These are phyloP conservation scores for Radopholus similis DNA, from an alignment of 1,140 invertebrate species.

Conservation along the genomic window DNA sequence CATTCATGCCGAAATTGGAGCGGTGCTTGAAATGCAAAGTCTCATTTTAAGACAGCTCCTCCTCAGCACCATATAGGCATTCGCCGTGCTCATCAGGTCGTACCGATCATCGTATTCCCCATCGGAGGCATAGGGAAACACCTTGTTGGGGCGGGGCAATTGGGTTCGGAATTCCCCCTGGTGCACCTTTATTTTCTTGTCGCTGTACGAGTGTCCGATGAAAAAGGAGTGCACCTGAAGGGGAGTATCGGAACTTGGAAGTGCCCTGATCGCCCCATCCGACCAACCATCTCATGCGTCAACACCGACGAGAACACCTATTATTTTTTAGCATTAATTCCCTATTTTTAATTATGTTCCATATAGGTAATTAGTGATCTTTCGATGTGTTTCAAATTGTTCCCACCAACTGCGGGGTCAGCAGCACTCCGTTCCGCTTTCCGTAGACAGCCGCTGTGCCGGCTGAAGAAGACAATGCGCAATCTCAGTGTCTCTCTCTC, in stretches of 20 bases:
- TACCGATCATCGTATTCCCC: constrained; percentile 58
- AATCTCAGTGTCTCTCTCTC: neutral
- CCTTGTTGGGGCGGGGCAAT: too few relatives aligned
- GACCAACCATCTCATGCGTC: constrained; percentile 56
- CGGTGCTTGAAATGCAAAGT: constrained; percentile 14
- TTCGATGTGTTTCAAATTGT: too few relatives aligned
- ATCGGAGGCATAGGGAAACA: constrained; percentile 53
- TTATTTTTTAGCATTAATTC: too few relatives aligned
- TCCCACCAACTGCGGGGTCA: constrained; percentile 53
- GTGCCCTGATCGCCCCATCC: too few relatives aligned
- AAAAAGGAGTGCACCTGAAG: constrained; percentile 48
- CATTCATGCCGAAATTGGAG: constrained; percentile 52
- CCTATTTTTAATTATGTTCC: too few relatives aligned
- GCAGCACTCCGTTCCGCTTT: constrained; percentile 53
- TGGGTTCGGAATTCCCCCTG: neutral
- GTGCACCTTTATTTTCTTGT: constrained; percentile 50
- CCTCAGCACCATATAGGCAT: constrained; percentile 50
- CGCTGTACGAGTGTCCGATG: constrained; percentile 60
- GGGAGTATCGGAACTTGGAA: too few relatives aligned
- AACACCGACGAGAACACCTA: constrained; percentile 55
- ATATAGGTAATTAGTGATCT: too few relatives aligned
- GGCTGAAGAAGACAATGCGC: constrained; percentile 2
- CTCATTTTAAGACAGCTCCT: neutral
- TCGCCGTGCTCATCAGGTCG: constrained; percentile 58
- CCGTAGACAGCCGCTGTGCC: constrained; percentile 56